A percentile compares a stretch with the other conserved stretches of the same genome.
Conservation (phyloP, 2,113 vertebrate species). For the Dunckerocampus dactyliophorus region DNA sequence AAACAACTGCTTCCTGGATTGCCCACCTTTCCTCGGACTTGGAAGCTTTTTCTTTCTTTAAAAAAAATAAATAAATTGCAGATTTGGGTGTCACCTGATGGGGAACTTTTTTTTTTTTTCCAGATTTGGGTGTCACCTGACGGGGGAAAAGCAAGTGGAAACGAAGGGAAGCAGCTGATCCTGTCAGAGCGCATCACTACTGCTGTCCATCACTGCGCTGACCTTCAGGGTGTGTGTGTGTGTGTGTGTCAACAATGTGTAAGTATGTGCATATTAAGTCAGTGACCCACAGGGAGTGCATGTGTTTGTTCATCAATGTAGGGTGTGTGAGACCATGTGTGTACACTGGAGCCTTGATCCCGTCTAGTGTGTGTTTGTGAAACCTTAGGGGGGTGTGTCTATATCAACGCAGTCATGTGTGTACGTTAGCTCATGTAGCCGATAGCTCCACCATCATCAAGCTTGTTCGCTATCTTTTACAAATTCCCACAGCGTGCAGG, state of each 20-base stretch:
- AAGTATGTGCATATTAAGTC: constrained; percentile 64
- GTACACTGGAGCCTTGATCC: constrained; percentile 60
- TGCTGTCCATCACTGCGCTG: constrained; percentile 63
- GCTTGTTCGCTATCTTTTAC: neutral
- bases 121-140: constrained; percentile 72
- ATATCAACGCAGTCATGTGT: constrained; percentile 61
- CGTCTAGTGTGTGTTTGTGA: constrained; percentile 51
- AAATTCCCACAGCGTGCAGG: constrained; percentile 28
- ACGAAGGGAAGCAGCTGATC: constrained; percentile 78
- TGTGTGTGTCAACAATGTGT: constrained; percentile 45
- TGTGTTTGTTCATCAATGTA: constrained; percentile 66
- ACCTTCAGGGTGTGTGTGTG: constrained; percentile 65
- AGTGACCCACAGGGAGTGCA: constrained; percentile 66
- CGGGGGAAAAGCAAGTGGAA: constrained; percentile 68
- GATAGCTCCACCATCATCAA: constrained; percentile 34
- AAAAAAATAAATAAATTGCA: neutral
- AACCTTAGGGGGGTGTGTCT: constrained; percentile 55
- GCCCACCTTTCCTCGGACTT: too few species aligned
- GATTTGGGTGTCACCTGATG: constrained; percentile 73
- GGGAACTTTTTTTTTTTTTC: constrained; percentile 14
- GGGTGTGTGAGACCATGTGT: constrained; percentile 60
- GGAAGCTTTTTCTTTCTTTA: constrained; percentile 59
- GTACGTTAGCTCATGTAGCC: constrained; percentile 47
- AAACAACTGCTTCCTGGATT: constrained; percentile 21
- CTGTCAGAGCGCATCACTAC: constrained; percentile 78